Base-by-base conservation (phyloP, 2,797 vertebrate species). In the Enteromius radiatus region DNA sequence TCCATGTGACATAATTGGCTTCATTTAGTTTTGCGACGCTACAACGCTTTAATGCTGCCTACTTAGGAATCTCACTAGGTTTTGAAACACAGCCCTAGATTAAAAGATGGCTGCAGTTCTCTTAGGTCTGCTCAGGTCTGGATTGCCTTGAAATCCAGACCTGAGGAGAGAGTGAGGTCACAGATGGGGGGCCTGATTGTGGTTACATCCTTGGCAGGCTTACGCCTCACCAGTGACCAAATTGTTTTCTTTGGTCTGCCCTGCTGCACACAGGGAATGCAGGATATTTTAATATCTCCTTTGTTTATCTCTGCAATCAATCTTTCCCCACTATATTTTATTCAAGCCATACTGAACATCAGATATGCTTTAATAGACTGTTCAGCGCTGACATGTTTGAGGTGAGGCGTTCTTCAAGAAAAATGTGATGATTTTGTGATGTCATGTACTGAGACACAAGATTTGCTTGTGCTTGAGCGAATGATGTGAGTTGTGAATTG, bases 281-380 rank as follows among this genome's bases (percentile, higher is more conserved):
- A 8, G 61, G 64, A 79, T 84, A 83, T 88, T 88, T 90, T 88
- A 82, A 89, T 88, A 87, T 88, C 87, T 80, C 12, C 31, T 76
- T 83, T 90, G 84, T 89, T 91, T 87, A 88, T 88, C 59, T 84
- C 36, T 64, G 78, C 41, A 77, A 89, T 91, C 83, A 84, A 64
- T 87, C 82, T 87, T 65, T 83, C 47, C 43, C 69, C 3, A 1
- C 70, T 81, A 47, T 79, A 47, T 84, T 84, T 69, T 59, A 76
- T 76, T 76, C 67, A 85, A 78, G 79, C 68, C 70, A 68, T 78
- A 76, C 67, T 68, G 63, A 86, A 83, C 76, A 73, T 65, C 21
- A 85, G 85, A 86, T 85, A 80, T 80, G 87, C 78, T 87, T 87
- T 45, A 84, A 87, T 84, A 19, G 36, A 73, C 81, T 67, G 52